A percentile compares a stretch with the other conserved stretches of the same genome.
phyloP scores from a whole-genome alignment of 1,140 invertebrate genomes.

The Asbolus verrucosus region DNA sequence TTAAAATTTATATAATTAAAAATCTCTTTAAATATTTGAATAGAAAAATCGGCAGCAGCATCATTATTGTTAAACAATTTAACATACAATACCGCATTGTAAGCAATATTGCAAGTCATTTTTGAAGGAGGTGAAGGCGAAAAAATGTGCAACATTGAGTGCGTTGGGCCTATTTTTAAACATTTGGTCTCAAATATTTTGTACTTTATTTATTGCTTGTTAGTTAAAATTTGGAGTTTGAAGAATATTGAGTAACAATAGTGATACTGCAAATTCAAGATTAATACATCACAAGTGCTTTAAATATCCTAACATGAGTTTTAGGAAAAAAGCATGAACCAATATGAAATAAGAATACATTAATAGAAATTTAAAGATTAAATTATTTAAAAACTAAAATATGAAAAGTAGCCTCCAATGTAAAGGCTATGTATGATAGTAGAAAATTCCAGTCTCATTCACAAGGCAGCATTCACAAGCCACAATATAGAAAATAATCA shows the following conservation, averaged over 20 bases:
- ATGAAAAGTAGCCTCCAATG: slow-evolving; percentile 30
- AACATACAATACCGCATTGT: slow-evolving; percentile 32
- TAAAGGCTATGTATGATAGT: slow-evolving; percentile 38
- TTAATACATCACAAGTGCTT: slow-evolving; percentile 17
- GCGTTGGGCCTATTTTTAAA: no score
- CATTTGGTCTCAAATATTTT: slow-evolving; percentile 18
- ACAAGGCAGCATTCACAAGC: slow-evolving; percentile 57
- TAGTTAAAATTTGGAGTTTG: neutral
- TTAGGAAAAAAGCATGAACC: slow-evolving; percentile 32
- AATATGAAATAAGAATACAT: slow-evolving; percentile 18
- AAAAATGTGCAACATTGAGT: neutral
- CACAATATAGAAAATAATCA: slow-evolving; percentile 64
- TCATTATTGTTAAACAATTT: slow-evolving; percentile 21
- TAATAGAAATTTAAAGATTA: slow-evolving; percentile 2
- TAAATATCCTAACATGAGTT: slow-evolving; percentile 27
- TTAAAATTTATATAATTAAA: slow-evolving; percentile 11
- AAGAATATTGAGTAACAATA: neutral
- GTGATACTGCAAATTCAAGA: slow-evolving; percentile 2
- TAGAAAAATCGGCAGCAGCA: slow-evolving; percentile 14
- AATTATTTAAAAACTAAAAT: slow-evolving; percentile 11
- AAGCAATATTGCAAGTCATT: no score
- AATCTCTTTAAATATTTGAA: slow-evolving; percentile 12
- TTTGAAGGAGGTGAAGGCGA: no score
- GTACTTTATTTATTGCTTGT: slow-evolving; percentile 29
- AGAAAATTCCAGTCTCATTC: slow-evolving; percentile 59